Base-by-base conservation (phyloP, 2,888 invertebrate genomes). In the Sylvicola cinctus region DNA sequence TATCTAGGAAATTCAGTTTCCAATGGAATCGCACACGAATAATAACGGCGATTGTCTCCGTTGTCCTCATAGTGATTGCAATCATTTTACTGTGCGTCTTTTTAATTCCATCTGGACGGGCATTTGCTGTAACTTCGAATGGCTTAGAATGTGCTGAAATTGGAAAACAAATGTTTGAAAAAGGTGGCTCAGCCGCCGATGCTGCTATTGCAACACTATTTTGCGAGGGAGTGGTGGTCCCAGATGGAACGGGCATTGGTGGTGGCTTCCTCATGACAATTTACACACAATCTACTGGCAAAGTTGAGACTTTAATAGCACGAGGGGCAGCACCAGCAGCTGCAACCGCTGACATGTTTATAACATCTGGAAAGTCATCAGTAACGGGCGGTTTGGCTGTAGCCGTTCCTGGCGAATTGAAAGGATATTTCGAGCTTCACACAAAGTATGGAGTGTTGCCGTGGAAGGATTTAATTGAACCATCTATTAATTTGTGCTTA, bases 221-320 rank as follows among this genome's bases (percentile, higher is more conserved):
- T 45, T 91, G 90, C 61, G 78, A 83, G 46, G 85, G 88, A 0
- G 51, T 81, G 2, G 61, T 72, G 27, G 79, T 78, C 41, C 73
- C 76, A 67, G 80, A 81, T 48, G 79, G 79, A 50, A 74, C 76
- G 73, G 77, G 77, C 0, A 44, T 76, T 1, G 81, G 81, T 1
- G 83, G 81, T 2, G 81, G 81, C 0, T 73, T 80, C 53, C 60
- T 81, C 41, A 77, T 83, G 75, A 77, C 75, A 0, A 65, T 79
- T 28, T 83, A 75, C 56, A 62, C 65, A 25, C 66, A 63, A 40
- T 55, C 59, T 2, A 66, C 66, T 32, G 61, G 62, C 39, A 66
- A 63, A 35, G 67, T 72, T 0, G 66, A 67, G 43, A 64, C 69
- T 1, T 61, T 87, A 2, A 70, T 75, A 43, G 80, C 81, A 0